Conservation (phyloP, 1,140 invertebrate genomes). For the Goniozus legneri region DNA sequence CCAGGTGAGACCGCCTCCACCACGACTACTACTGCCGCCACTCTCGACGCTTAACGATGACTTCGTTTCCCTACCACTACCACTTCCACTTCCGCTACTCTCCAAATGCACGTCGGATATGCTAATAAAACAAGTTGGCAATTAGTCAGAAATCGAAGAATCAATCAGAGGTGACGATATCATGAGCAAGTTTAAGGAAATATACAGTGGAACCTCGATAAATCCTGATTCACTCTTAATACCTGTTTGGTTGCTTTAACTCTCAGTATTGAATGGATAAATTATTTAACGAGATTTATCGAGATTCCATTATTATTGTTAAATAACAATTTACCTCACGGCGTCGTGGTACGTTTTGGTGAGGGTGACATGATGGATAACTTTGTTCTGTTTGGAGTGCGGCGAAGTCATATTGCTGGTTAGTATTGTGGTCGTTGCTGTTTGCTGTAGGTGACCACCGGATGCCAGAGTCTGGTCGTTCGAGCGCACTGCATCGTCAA, state of each 20-base stretch:
- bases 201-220: background rate
- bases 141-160: no score
- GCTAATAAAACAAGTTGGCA: conserved; percentile 21
- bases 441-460: conserved; percentile 42
- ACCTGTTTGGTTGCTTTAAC: no score
- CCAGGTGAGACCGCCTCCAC: conserved; percentile 66
- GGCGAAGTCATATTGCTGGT: conserved; percentile 35
- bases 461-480: conserved; percentile 52
- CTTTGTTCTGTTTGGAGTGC: conserved; percentile 43
- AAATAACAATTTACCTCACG: conserved; percentile 39
- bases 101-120: conserved; percentile 52
- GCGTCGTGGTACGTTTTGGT: conserved; percentile 48
- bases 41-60: conserved; percentile 71
- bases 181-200: conserved; percentile 19
- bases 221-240: background rate
- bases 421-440: conserved; percentile 32
- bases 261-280: background rate
- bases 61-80: conserved; percentile 60
- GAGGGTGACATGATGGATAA: conserved; percentile 47
- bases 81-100: conserved; percentile 49
- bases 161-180: conserved; percentile 4
- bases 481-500: conserved; percentile 70
- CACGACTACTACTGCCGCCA: conserved; percentile 55
- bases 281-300: background rate
- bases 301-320: background rate